These are phyloP conservation scores for Serripes groenlandicus DNA, from an alignment of 2,888 invertebrate genomes.

Conservation along the genomic window DNA sequence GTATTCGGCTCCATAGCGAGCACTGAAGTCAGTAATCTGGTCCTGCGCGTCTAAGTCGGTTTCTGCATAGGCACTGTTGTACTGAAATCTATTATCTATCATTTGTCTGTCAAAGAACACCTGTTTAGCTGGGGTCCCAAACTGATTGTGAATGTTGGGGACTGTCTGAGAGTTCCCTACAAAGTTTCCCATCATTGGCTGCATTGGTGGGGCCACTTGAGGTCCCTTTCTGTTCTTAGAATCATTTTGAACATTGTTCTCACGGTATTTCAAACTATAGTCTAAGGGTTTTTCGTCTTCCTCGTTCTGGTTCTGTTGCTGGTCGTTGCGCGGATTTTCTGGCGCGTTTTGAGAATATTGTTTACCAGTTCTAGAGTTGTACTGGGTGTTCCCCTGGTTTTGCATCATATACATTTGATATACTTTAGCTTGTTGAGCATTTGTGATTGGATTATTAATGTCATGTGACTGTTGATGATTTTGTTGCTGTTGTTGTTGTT, in stretches of 20 bases:
- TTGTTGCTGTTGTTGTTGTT: conserved; percentile 39
- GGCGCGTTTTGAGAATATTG: not conserved
- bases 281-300: conserved; percentile 80
- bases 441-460: conserved; percentile 5
- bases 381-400: conserved; percentile 4
- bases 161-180: conserved; percentile 57
- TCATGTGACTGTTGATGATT: conserved; percentile 27
- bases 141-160: conserved; percentile 39
- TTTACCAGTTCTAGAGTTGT: not conserved
- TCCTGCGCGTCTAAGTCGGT: conserved; percentile 90
- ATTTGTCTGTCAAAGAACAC: conserved; percentile 39
- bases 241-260: conserved; percentile 26
- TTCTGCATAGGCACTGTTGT: conserved; percentile 89
- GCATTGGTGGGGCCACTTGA: conserved; percentile 49
- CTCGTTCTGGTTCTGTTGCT: conserved; percentile 50
- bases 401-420: conserved; percentile 38
- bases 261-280: conserved; percentile 78
- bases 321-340: conserved; percentile 17
- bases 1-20: conserved; percentile 93
- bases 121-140: conserved; percentile 22
- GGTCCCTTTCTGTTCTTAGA: not conserved
- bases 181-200: conserved; percentile 74
- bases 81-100: conserved; percentile 43
- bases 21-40: conserved; percentile 96
- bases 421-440: conserved; percentile 27